These are phyloP conservation scores for Drosophila affinis DNA, from an alignment of 2,888 invertebrate species.

Conservation along the genomic window DNA sequence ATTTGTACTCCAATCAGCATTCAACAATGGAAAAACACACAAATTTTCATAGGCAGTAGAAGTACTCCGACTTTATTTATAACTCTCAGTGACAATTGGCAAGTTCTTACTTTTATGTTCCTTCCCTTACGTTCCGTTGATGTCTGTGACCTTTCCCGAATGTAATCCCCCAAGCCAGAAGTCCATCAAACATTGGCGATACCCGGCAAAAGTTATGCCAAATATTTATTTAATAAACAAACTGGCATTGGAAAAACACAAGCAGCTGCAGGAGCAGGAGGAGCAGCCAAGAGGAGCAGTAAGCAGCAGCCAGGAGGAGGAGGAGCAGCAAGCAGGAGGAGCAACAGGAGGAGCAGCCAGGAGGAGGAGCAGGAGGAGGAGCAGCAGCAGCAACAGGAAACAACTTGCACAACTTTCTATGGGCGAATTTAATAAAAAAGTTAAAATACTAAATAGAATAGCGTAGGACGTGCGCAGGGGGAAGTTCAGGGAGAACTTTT, in stretches of 20 bases:
- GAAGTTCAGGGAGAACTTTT: slow-evolving; percentile 46
- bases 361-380: slow-evolving; percentile 27
- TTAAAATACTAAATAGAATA: slow-evolving; percentile 59
- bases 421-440: slow-evolving; percentile 68
- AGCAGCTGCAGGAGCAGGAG: too few relatives aligned
- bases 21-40: neutral
- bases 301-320: too few relatives aligned
- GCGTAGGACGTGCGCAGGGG: slow-evolving; percentile 11
- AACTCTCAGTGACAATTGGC: slow-evolving; percentile 22
- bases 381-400: slow-evolving; percentile 21
- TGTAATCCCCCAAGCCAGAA: slow-evolving; percentile 16
- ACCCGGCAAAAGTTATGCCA: slow-evolving; percentile 57
- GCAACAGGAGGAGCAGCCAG: slow-evolving; percentile 25
- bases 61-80: neutral
- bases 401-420: slow-evolving; percentile 51
- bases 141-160: slow-evolving; percentile 13
- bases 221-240: slow-evolving; percentile 77
- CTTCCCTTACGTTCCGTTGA: neutral
- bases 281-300: too few relatives aligned
- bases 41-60: neutral
- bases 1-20: neutral
- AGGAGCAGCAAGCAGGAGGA: neutral
- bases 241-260: slow-evolving; percentile 52
- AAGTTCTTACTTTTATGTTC: slow-evolving; percentile 1
- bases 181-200: slow-evolving; percentile 41